These are phyloP conservation scores for Natator depressus DNA, from an alignment of 2,113 vertebrate species.

Conservation along the genomic window DNA sequence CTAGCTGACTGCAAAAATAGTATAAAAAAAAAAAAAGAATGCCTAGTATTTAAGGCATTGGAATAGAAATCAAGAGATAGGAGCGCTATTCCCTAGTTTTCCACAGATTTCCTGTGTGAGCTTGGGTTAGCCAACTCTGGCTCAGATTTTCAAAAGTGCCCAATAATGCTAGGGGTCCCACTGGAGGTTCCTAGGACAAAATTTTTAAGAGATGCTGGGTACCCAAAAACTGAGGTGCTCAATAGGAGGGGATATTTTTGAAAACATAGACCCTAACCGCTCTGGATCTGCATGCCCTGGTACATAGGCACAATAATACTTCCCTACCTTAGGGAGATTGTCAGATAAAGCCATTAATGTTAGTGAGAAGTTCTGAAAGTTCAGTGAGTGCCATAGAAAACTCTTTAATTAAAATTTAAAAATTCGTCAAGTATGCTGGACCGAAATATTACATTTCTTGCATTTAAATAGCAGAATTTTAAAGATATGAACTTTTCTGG, in stretches of 20 bases:
- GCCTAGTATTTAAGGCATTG: not conserved
- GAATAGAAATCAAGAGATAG: not conserved
- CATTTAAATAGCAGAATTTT: not conserved
- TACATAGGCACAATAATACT: not conserved
- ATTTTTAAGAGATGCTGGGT: not conserved
- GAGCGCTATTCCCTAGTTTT: not conserved
- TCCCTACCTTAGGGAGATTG: not conserved
- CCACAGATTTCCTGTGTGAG: not conserved
- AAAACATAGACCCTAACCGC: not conserved
- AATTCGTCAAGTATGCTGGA: not conserved
- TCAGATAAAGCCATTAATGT: not conserved
- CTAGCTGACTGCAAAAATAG: not conserved
- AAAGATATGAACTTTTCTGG: not conserved
- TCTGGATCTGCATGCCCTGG: not conserved
- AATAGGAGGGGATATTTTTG: not conserved
- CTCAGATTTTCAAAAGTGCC: conserved; percentile 14
- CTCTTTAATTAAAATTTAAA: not conserved
- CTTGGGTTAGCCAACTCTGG: not conserved
- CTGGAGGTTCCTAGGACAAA: not conserved
- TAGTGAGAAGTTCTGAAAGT: not conserved
- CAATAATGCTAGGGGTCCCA: not conserved
- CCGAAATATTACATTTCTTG: not conserved
- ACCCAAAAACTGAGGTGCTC: not conserved
- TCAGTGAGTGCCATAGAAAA: not conserved
- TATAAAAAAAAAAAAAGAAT: not conserved